Evolutionary conservation across 2,113 vertebrate genomes (phyloP).

Genomic region (Smithornis capensis): DNA sequence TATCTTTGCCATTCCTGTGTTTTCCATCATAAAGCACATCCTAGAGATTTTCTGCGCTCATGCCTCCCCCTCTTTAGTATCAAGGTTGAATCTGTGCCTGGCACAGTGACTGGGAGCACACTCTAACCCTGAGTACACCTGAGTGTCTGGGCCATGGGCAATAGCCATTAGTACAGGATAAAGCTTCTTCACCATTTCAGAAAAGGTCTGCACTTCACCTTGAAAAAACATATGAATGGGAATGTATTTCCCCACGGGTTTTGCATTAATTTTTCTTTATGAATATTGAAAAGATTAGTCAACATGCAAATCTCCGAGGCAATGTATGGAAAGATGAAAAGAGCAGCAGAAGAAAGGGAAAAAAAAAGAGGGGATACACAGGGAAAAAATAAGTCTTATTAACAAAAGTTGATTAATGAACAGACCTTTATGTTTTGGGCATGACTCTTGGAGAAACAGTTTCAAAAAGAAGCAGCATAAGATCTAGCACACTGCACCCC

Average conservation of each 20-base stretch:
- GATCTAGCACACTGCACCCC: background rate
- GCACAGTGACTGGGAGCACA: background rate
- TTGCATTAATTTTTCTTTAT: background rate
- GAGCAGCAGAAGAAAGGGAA: background rate
- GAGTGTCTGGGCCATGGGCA: background rate
- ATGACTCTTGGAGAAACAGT: background rate
- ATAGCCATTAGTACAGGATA: background rate
- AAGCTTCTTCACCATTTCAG: background rate
- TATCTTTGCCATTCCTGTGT: background rate
- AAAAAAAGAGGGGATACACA: background rate
- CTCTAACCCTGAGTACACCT: background rate
- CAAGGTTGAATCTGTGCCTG: background rate
- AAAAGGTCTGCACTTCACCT: background rate
- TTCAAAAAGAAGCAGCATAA: background rate
- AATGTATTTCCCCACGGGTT: background rate
- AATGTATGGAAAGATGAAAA: background rate
- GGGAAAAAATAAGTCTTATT: background rate
- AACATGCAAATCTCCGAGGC: background rate
- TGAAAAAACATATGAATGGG: background rate
- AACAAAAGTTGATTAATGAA: background rate
- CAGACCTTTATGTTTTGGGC: background rate
- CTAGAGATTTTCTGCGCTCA: background rate
- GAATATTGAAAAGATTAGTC: background rate
- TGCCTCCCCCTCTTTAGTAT: background rate
- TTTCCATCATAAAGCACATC: background rate